Percentiles rank a stretch among this genome's conserved stretches.
phyloP scores from a whole-genome alignment of 2,888 invertebrate species.

The Scrobipalpa costella region DNA sequence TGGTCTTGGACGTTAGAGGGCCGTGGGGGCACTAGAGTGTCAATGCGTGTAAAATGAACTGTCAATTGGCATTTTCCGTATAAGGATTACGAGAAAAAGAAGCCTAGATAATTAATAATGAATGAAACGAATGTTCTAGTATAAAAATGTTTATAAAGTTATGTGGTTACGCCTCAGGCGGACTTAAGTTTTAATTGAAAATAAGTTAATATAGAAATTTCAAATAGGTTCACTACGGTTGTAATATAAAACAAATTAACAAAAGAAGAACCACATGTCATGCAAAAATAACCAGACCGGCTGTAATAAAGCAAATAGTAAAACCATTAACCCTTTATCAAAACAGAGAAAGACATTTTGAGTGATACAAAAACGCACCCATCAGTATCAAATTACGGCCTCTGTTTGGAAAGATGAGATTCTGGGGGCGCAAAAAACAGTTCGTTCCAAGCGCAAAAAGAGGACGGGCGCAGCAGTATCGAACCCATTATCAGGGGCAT shows the following conservation, averaged over 20 bases:
- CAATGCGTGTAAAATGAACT: not conserved
- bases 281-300: not conserved
- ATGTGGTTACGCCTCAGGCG: no score
- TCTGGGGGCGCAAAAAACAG: constrained; percentile 12
- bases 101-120: no score
- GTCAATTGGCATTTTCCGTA: not conserved
- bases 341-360: constrained; percentile 8
- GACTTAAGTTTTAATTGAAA: no score
- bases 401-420: constrained; percentile 17
- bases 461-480: constrained; percentile 42
- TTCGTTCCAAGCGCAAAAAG: constrained; percentile 9
- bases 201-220: no score
- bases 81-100: not conserved
- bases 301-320: constrained; percentile 6
- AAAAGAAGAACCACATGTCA: no score
- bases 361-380: constrained; percentile 17
- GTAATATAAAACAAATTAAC: no score
- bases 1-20: constrained; percentile 2
- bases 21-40: not conserved
- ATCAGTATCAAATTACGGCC: constrained; percentile 13
- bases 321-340: constrained; percentile 30
- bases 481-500: constrained; percentile 65
- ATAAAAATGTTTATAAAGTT: no score
- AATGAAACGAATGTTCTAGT: no score
- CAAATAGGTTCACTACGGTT: no score